Conservation (phyloP, 2,113 vertebrate species). For the Myotis brandtii region DNA sequence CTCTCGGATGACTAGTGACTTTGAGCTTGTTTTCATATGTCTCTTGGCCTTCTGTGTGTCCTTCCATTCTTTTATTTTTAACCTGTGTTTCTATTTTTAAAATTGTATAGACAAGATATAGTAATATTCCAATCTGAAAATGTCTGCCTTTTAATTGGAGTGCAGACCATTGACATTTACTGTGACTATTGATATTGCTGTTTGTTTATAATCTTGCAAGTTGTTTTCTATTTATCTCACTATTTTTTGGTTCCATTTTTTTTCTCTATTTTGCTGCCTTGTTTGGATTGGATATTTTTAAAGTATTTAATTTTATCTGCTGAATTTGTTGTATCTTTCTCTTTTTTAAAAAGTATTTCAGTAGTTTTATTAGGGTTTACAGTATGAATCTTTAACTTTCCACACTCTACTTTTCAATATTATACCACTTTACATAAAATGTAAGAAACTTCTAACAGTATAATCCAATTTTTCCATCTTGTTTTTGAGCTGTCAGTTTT, state of each 20-base stretch:
- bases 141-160: not conserved
- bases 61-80: slow-evolving; percentile 17
- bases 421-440: not conserved
- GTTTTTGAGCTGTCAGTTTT: slow-evolving; percentile 23
- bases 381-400: not conserved
- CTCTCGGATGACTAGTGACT: too few relatives aligned
- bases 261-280: not conserved
- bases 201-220: not conserved
- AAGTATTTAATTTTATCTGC: not conserved
- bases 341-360: not conserved
- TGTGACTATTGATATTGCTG: not conserved
- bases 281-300: not conserved
- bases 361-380: not conserved
- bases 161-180: not conserved
- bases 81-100: not conserved
- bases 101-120: not conserved
- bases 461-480: not conserved
- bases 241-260: not conserved
- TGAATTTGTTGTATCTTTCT: not conserved
- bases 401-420: not conserved
- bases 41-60: not conserved
- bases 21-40: not conserved
- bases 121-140: not conserved
- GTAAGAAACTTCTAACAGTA: not conserved
- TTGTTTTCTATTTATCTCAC: not conserved